phyloP scores from a whole-genome alignment of 1,140 invertebrate genomes.

The Trialeurodes vaporariorum region DNA sequence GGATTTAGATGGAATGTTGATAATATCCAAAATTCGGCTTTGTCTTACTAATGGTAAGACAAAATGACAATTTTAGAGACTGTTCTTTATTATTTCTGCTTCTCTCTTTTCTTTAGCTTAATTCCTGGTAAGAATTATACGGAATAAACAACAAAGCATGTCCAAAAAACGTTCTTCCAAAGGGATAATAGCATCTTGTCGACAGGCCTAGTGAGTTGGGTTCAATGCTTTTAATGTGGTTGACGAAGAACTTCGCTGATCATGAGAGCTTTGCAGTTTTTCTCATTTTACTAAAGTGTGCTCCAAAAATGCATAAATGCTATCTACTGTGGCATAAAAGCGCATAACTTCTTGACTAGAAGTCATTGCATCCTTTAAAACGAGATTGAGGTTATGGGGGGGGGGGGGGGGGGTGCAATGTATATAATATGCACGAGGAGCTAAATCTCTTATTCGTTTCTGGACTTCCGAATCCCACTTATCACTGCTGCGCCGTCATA shows the following conservation, averaged over 20 bases:
- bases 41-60: not conserved
- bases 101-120: not conserved
- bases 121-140: not conserved
- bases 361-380: not conserved
- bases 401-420: too few species aligned
- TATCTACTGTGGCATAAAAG: not conserved
- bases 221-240: slow-evolving; percentile 3
- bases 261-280: not conserved
- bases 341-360: not conserved
- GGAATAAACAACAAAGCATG: not conserved
- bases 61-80: not conserved
- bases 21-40: not conserved
- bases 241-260: too few species aligned
- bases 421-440: too few species aligned
- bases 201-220: not conserved
- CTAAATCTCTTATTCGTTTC: too few species aligned
- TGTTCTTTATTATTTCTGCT: not conserved
- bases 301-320: not conserved
- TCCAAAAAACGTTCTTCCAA: not conserved
- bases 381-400: too few species aligned
- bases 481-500: too few species aligned
- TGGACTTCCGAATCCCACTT: too few species aligned
- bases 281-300: not conserved
- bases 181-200: not conserved
- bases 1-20: not conserved